Base-by-base conservation (phyloP, 2,888 invertebrate genomes). In the Oscheius sp. region DNA sequence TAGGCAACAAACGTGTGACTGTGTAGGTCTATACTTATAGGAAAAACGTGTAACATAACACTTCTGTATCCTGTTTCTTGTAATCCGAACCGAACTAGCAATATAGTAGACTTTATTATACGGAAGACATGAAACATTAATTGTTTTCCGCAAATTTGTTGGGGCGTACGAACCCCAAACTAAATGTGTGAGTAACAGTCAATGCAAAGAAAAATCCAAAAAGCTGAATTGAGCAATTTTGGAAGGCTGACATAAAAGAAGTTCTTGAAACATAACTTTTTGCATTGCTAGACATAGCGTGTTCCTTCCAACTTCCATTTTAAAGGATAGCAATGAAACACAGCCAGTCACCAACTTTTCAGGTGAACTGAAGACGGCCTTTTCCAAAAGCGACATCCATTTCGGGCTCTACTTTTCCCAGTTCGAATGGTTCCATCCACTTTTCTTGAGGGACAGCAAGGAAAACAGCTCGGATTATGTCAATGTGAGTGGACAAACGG, bases 361-460 rank as follows among this genome's bases (percentile, higher is more conserved):
- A 81, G 79, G 76, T 10, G 83, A 83, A 33, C 70, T 84, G 53
- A 78, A 76, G 70, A 50, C 62, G 7, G 79, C 81, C 1, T 82
- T 85, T 68, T 77, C 76, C 37, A 74, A 76, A 48, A 75, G 82
- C 0, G 78, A 85, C 11, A 53, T 89, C 13, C 87, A 85, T 63
- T 89, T 89, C 65, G 89, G 89, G 1, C 76, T 89, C 13, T 89
- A 89, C 70, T 89, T 89, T 74, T 89, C 88, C 9, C 85, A 83
- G 48, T 83, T 85, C 60, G 89, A 87, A 71, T 89, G 87, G 88
- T 89, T 88, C 75, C 78, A 89, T 76, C 89, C 87, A 1, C 68
- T 87, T 3, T 89, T 83, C 62, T 35, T 85, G 29, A 63, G 78
- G 33, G 88, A 89, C 66, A 78, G 74, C 37, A 63, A 76, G 47